A percentile compares a stretch with the other conserved stretches of the same genome.
Evolutionary conservation across 30 jellyfish, hydroid and myxozoan species (phyloP).

Genomic region (Rhopilema esculentum): DNA sequence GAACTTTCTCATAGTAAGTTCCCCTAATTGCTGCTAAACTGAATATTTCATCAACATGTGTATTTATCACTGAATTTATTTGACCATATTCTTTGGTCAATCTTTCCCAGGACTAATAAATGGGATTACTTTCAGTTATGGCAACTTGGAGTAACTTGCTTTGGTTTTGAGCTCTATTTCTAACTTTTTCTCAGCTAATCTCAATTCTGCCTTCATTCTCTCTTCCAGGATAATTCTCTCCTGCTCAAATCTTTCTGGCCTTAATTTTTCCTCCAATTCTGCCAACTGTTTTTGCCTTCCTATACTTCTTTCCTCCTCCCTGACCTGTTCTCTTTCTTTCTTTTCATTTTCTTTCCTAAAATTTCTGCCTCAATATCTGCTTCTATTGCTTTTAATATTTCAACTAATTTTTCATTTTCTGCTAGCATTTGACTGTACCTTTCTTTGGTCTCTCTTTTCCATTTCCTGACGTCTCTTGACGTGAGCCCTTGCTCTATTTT

Average conservation of each 20-base stretch:
- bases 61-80: too few species aligned
- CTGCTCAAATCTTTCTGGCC: background rate
- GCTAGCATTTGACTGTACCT: too few species aligned
- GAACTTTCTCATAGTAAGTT: too few species aligned
- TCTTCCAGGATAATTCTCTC: background rate
- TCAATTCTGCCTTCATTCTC: background rate
- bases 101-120: background rate
- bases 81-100: too few species aligned
- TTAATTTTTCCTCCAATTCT: slow-evolving; percentile 2
- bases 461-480: too few species aligned
- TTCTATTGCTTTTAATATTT: too few species aligned
- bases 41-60: too few species aligned
- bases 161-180: background rate
- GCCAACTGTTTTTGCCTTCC: slow-evolving; percentile 16
- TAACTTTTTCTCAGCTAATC: slow-evolving; percentile 16
- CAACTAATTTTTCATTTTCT: too few species aligned
- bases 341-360: background rate
- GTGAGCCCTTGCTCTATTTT: too few species aligned
- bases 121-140: slow-evolving; percentile 1
- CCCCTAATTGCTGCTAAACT: too few species aligned
- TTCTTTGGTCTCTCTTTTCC: too few species aligned
- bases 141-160: slow-evolving; percentile 7
- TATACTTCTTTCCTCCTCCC: slow-evolving; percentile 8
- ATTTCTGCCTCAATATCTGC: too few species aligned
- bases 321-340: slow-evolving; percentile 2